Base-by-base conservation (phyloP, 1,140 invertebrate species). In the Drosophila repletoides region DNA sequence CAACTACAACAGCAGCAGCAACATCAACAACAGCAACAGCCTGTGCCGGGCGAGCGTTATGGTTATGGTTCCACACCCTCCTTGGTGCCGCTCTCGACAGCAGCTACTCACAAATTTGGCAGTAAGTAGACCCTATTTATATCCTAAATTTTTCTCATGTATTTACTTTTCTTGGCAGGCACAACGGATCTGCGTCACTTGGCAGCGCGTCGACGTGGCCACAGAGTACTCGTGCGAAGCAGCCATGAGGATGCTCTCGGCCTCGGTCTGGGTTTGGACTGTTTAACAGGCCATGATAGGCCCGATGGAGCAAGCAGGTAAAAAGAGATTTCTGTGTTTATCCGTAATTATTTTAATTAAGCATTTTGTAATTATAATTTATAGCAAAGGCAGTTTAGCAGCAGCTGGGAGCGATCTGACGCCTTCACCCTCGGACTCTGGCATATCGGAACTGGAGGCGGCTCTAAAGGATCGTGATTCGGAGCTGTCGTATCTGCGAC, bases 351-450 rank as follows among this genome's bases (percentile, higher is more conserved):
- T 3, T 5, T 2, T 1, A 3, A 22, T 9, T 40, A 9, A 40
- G 9, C 14, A 5, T 15, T 24, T 17, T 12, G 1, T 9, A 33
- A 3, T 21, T 0, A 0, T 3, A 21, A 41, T 51, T 10, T 5
- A 1, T 9, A 86, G 72, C 56, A 86, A 87, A 12, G 60, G 41
- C 53, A 88, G 59, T 29, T 56, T 40, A 5, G 60, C 55, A 2
- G 53, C 72, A 19, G 72, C 73, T 41, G 72, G 60, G 38, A 88
- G 81, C 40, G 88, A 90, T 48, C 61, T 95, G 49, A 95, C 95
- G 17, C 95, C 95, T 1, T 96, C 95, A 2, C 95, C 95, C 0
- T 95, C 94, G 17, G 95, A 96, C 90, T 95, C 95, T 12, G 95
- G 95, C 12, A 94, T 96, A 3, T 94, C 95, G 0, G 95, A 96